Percentiles rank a stretch among this genome's conserved stretches.
These are phyloP conservation scores for Xiphophorus maculatus DNA, from an alignment of 2,113 vertebrate genomes.

Conservation along the genomic window DNA sequence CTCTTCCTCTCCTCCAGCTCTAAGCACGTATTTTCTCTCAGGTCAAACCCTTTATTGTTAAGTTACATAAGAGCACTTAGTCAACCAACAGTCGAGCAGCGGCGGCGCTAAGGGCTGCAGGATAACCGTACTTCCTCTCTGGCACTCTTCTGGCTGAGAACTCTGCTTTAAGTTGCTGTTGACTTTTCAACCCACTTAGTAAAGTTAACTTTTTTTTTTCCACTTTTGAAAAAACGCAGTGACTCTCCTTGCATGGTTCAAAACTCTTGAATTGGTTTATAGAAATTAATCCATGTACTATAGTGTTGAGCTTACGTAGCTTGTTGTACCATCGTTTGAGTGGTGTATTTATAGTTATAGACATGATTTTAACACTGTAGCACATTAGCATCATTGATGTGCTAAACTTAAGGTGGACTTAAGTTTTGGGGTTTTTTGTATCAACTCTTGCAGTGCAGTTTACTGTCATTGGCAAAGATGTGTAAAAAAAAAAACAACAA, in stretches of 20 bases:
- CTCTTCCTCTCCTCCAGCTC: slow-evolving; percentile 35
- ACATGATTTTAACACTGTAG: too few species aligned
- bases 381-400: too few species aligned
- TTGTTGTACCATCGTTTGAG: background rate
- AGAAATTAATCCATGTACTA: slow-evolving; percentile 51
- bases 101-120: slow-evolving; percentile 32
- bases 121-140: slow-evolving; percentile 58
- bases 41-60: slow-evolving; percentile 62
- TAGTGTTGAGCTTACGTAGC: slow-evolving; percentile 26
- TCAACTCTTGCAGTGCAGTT: too few species aligned
- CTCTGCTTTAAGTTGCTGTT: slow-evolving; percentile 59
- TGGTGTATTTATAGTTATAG: too few species aligned
- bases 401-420: too few species aligned
- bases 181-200: slow-evolving; percentile 54
- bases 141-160: slow-evolving; percentile 47
- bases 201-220: slow-evolving; percentile 27
- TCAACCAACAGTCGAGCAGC: slow-evolving; percentile 52
- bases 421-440: too few species aligned
- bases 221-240: slow-evolving; percentile 29
- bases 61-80: slow-evolving; percentile 65
- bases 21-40: slow-evolving; percentile 48
- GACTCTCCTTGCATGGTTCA: slow-evolving; percentile 36
- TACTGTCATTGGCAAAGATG: too few species aligned
- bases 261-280: slow-evolving; percentile 56
- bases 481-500: too few species aligned